Conservation (phyloP, 2,113 vertebrate species). For the Ginglymostoma cirratum region DNA sequence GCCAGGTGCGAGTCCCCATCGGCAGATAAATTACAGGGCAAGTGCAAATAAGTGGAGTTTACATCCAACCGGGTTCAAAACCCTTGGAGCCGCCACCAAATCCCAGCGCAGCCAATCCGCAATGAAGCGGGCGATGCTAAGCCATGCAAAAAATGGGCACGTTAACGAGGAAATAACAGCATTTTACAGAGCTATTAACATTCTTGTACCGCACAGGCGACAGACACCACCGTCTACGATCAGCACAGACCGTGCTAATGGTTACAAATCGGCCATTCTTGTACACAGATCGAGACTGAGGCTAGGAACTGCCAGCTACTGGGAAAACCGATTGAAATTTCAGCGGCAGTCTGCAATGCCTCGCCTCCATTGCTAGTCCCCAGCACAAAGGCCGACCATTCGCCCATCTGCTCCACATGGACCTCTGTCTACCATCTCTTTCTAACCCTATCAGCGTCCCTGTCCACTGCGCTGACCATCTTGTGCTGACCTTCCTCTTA, state of each 20-base stretch:
- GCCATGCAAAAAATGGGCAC: conserved; percentile 43
- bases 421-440: neutral
- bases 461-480: neutral
- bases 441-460: neutral
- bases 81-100: neutral
- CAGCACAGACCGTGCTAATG: neutral
- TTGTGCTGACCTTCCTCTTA: neutral
- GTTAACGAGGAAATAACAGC: conserved; percentile 36
- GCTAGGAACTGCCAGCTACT: too few species aligned
- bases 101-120: conserved; percentile 40
- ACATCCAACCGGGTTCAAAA: conserved; percentile 37
- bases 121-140: conserved; percentile 42
- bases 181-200: conserved; percentile 40
- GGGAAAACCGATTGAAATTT: too few species aligned
- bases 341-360: too few species aligned
- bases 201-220: conserved; percentile 24
- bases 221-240: neutral
- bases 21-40: conserved; percentile 49
- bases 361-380: too few species aligned
- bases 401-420: neutral
- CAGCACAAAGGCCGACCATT: neutral
- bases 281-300: neutral
- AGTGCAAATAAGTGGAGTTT: conserved; percentile 44
- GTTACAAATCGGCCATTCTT: too few species aligned
- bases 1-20: neutral